Evolutionary conservation across 2,888 invertebrate species (phyloP).

Genomic region (Tholera decimalis): DNA sequence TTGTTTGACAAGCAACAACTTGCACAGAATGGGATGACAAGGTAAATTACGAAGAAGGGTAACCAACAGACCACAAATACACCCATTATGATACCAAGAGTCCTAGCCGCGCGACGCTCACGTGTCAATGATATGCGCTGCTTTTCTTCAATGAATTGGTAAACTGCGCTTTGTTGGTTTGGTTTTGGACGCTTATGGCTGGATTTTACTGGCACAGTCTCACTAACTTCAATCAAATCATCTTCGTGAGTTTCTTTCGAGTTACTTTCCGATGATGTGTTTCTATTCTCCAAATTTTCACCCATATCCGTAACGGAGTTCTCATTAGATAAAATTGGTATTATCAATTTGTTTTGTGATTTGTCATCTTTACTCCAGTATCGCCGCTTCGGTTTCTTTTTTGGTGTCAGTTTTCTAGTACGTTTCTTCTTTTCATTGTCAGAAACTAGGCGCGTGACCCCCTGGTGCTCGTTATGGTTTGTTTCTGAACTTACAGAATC

Average conservation of each 20-base stretch:
- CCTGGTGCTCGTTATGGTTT: conserved; percentile 94
- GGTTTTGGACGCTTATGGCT: conserved; percentile 77
- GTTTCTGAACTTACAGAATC: conserved; percentile 97
- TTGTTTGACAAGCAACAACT: conserved; percentile 95
- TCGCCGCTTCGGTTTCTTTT: conserved; percentile 90
- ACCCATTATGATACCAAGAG: conserved; percentile 99
- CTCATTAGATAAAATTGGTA: conserved; percentile 87
- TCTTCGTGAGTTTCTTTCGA: conserved; percentile 87
- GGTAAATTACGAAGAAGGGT: conserved; percentile 99
- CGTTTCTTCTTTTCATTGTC: conserved; percentile 84
- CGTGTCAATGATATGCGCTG: conserved; percentile 98
- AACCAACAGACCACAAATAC: conserved; percentile 99
- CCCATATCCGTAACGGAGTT: conserved; percentile 86
- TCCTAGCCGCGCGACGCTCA: conserved; percentile 98
- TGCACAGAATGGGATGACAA: conserved; percentile 97
- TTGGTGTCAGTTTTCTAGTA: conserved; percentile 80
- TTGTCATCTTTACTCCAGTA: conserved; percentile 90
- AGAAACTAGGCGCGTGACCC: conserved; percentile 79
- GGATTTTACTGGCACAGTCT: conserved; percentile 74
- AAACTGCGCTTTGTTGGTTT: conserved; percentile 92
- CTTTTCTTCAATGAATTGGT: conserved; percentile 97
- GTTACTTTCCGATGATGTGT: conserved; percentile 88
- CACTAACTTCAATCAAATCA: conserved; percentile 79
- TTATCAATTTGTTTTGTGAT: conserved; percentile 86
- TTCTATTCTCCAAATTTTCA: conserved; percentile 82